A percentile compares a stretch with the other conserved stretches of the same genome.
Evolutionary conservation across 1,140 invertebrate genomes (phyloP).

Genomic region (Ips nitidus): DNA sequence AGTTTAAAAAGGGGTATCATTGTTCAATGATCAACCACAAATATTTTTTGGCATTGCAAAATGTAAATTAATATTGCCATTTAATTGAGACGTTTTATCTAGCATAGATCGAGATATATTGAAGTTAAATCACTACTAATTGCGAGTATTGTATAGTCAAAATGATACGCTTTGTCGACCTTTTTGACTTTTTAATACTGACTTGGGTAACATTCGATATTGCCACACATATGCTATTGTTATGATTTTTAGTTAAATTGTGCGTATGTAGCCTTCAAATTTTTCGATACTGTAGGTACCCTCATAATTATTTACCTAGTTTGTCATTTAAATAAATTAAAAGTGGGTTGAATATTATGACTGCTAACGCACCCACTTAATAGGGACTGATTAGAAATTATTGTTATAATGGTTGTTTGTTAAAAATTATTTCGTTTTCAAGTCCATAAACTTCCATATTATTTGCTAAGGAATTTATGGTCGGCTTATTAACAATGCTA

Average conservation of each 20-base stretch:
- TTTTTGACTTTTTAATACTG: constrained; percentile 24
- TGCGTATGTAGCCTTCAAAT: constrained; percentile 6
- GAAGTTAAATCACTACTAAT: constrained; percentile 4
- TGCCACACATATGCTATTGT: constrained; percentile 8
- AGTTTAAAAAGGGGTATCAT: too few relatives aligned
- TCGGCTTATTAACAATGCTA: constrained; percentile 1
- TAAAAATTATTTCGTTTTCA: not conserved
- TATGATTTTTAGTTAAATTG: constrained; percentile 2
- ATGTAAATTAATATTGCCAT: not conserved
- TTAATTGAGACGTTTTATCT: not conserved
- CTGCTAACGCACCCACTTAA: constrained; percentile 10
- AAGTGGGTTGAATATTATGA: not conserved
- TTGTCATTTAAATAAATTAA: constrained; percentile 4
- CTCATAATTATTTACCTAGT: not conserved
- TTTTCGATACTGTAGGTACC: constrained; percentile 1
- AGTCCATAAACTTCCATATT: not conserved
- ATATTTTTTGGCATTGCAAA: not conserved
- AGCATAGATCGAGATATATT: not conserved
- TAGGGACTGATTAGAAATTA: not conserved
- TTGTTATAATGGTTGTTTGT: not conserved
- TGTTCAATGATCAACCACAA: not conserved
- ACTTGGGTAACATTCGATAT: constrained; percentile 2
- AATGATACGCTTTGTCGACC: constrained; percentile 25
- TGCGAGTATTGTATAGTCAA: constrained; percentile 18
- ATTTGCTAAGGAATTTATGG: not conserved